Evolutionary conservation across 1,140 invertebrate genomes (phyloP), one percentile per base, ranked within the genome.

Genomic region (Diabrotica undecimpunctata): DNA sequence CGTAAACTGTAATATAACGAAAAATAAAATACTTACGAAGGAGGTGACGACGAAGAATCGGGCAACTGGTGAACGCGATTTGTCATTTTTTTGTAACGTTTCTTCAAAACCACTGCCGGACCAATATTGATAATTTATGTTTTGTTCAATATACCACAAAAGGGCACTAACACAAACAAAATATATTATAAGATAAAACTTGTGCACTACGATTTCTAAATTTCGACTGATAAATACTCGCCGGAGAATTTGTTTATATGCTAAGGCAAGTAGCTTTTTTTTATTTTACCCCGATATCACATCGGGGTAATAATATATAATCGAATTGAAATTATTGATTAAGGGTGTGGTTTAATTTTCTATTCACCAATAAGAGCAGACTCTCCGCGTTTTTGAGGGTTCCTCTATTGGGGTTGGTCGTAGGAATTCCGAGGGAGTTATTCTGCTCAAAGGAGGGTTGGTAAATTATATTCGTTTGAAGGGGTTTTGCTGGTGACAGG

Each of bases 41-140:
- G 81, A 10, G 82, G 82, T 6, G 82, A 83, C n/a, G 81, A 83
- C 10, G 82, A 83, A 8, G 81, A 83, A 72, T 83, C 82, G 11
- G 82, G 82, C 53, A 83, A 74, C 66, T 82, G 82, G 35, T 73
- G 70, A 51, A 74, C 68, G 64, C 70, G 62, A 46, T 64, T 64
- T 7, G 54, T 71, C 70, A 71, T 71, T 13, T 37, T 68, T 60
- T 51, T 59, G 35, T 53, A 55, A 12, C 41, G 39, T 25, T 61
- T 61, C 56, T 65, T 65, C 58, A 39, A 55, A 64, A 62, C 50
- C 62, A 64, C 62, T 41, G 60, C 52, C 14, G 60, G 60, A 62
- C 50, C 60, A 54, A 62, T 62, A 54, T 62, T 62, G 60, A 62
- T 51, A 35, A 54, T 12, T 62, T 62, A 13, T 13, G 4, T 25